A percentile compares a stretch with the other conserved stretches of the same genome.
Evolutionary conservation across 2,797 vertebrate genomes (phyloP).

Genomic region (Carcharodon carcharias): DNA sequence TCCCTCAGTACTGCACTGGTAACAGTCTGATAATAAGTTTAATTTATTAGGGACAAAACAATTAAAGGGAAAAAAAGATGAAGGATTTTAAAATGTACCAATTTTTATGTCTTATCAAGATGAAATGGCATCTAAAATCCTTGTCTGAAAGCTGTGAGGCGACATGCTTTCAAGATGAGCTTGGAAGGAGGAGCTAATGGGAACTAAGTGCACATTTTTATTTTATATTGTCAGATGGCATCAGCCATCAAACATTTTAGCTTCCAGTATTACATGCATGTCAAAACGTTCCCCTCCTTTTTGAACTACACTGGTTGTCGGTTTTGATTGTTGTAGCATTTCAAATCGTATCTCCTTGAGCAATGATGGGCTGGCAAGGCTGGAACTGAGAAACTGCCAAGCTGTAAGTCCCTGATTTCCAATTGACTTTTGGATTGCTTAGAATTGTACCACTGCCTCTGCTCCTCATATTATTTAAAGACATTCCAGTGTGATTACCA

Average conservation of each 20-base stretch:
- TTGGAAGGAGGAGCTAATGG: slow-evolving; percentile 2
- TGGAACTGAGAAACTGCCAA: not conserved
- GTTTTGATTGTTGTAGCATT: slow-evolving; percentile 1
- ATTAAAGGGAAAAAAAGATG: not conserved
- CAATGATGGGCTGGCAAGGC: not conserved
- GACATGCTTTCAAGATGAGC: not conserved
- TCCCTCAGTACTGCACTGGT: not conserved
- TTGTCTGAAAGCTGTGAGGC: slow-evolving; percentile 7
- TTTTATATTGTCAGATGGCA: slow-evolving; percentile 36
- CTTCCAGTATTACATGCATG: slow-evolving; percentile 9
- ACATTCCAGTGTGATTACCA: not conserved
- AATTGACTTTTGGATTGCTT: not conserved
- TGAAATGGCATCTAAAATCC: slow-evolving; percentile 24
- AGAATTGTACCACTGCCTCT: not conserved
- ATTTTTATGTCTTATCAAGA: not conserved
- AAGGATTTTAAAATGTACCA: not conserved
- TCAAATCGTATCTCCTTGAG: not conserved
- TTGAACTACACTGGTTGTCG: slow-evolving; percentile 12
- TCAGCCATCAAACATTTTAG: slow-evolving; percentile 28
- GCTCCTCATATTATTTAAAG: not conserved
- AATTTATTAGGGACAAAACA: not conserved
- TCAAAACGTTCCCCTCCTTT: not conserved
- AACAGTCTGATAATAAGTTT: not conserved
- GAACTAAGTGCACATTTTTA: slow-evolving; percentile 33
- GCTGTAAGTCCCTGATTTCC: not conserved